Conservation (phyloP, 2,888 invertebrate genomes). For the Thereva unica region DNA sequence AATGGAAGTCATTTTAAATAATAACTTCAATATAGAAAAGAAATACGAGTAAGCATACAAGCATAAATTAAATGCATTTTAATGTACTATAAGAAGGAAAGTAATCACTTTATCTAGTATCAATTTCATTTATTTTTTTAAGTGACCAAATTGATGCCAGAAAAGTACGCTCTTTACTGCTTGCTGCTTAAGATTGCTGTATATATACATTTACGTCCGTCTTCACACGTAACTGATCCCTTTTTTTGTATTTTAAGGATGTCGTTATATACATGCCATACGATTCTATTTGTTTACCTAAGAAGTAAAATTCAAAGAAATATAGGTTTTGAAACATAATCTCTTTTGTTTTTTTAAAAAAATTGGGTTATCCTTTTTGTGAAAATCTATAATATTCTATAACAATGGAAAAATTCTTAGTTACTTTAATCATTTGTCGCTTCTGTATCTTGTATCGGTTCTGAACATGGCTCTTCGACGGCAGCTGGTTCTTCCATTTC, state of each 20-base stretch:
- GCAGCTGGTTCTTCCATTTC: not conserved
- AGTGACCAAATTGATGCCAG: no score
- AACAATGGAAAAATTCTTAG: conserved; percentile 14
- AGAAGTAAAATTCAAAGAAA: conserved; percentile 12
- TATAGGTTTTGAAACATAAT: not conserved
- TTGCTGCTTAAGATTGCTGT: conserved; percentile 16
- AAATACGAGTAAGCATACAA: no score
- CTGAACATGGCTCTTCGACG: not conserved
- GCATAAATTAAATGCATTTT: no score
- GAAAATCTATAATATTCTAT: conserved; percentile 14
- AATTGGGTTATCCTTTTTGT: not conserved
- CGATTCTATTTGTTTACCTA: conserved; percentile 10
- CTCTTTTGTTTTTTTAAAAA: not conserved
- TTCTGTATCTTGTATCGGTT: not conserved
- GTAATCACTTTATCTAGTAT: no score
- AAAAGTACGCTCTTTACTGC: not conserved
- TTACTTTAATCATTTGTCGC: conserved; percentile 3
- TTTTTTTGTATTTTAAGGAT: not conserved
- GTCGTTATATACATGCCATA: conserved; percentile 23
- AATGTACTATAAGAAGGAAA: no score
- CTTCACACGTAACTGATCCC: conserved; percentile 1
- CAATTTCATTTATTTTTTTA: no score
- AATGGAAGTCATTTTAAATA: not conserved
- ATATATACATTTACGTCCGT: conserved; percentile 16
- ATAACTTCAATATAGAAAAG: no score